phyloP scores from a whole-genome alignment of 2,797 vertebrate species.

The Scyliorhinus canicula region DNA sequence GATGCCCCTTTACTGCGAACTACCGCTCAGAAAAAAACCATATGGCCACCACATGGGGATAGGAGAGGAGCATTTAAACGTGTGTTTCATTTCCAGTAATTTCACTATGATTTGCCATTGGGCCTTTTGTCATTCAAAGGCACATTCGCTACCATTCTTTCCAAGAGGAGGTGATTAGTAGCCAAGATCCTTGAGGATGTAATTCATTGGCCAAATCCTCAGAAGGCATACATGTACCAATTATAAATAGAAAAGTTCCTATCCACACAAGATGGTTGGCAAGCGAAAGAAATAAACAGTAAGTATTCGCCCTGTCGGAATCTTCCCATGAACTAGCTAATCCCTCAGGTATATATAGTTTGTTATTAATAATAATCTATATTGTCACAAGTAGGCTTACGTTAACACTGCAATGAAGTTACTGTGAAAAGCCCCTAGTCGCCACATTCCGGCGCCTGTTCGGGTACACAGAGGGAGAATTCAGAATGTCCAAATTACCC shows the following conservation, averaged over 20 bases:
- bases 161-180: background rate
- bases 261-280: background rate
- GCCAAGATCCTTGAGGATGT: background rate
- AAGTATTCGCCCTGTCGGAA: background rate
- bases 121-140: conserved; percentile 7
- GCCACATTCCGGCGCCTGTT: no score
- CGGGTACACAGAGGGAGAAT: no score
- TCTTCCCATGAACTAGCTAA: background rate
- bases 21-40: background rate
- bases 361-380: background rate
- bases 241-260: background rate
- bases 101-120: conserved; percentile 34
- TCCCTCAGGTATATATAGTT: background rate
- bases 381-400: no score
- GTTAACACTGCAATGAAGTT: no score
- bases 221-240: background rate
- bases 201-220: background rate
- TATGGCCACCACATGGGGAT: background rate
- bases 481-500: no score
- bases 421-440: no score
- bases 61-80: background rate
- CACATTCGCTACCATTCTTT: conserved; percentile 1
- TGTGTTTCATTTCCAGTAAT: conserved; percentile 24
- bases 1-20: background rate
- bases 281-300: background rate